These are phyloP conservation scores for Eudemis profundana DNA, from an alignment of 2,888 invertebrate genomes.

Conservation along the genomic window DNA sequence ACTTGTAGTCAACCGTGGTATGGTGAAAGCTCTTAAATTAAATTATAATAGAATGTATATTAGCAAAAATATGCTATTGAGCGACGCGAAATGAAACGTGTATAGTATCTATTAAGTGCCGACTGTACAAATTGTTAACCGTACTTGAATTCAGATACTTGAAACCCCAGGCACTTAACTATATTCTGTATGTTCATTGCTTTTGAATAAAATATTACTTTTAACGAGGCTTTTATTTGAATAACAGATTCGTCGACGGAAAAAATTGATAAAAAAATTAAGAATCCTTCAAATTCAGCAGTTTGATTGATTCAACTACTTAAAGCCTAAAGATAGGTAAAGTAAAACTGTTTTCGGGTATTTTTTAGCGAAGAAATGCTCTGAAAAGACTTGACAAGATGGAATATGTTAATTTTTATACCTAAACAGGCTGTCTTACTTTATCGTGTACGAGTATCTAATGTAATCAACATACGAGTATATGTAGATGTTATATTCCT, in stretches of 20 bases:
- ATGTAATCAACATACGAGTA: no score
- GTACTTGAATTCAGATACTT: not conserved
- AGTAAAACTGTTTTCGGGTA: not conserved
- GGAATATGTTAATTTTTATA: not conserved
- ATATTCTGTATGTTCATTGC: not conserved
- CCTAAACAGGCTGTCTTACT: not conserved
- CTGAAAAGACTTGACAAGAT: not conserved
- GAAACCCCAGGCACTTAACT: not conserved
- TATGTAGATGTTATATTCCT: not conserved
- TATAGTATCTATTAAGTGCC: no score
- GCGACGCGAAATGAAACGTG: not conserved
- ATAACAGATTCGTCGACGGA: not conserved
- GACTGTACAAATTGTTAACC: not conserved
- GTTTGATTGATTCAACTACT: constrained; percentile 29
- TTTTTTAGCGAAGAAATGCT: not conserved
- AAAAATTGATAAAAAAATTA: constrained; percentile 9
- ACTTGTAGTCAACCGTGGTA: no score
- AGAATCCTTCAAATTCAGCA: not conserved
- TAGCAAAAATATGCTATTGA: no score
- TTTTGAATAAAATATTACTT: not conserved
- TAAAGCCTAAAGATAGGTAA: constrained; percentile 1
- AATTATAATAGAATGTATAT: no score
- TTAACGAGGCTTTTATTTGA: constrained; percentile 1
- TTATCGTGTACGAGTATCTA: no score
- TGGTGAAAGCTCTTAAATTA: no score